Evolutionary conservation across 2,797 vertebrate species (phyloP).

Genomic region (Eospalax fontanierii): DNA sequence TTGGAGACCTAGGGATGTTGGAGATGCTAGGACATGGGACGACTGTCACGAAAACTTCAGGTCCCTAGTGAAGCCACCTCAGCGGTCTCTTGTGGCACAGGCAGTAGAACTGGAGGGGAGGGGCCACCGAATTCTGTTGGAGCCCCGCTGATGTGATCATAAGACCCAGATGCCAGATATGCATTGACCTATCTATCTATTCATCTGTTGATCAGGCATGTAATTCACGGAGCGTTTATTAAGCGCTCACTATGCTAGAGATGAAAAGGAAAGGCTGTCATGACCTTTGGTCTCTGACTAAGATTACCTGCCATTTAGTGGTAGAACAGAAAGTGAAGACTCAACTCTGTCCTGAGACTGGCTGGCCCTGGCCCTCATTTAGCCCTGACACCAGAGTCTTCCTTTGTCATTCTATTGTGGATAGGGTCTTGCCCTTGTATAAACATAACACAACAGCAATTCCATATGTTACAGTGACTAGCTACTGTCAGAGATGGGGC

Average conservation of each 20-base stretch:
- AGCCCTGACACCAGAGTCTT: fast-evolving
- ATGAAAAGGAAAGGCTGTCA: too few species aligned
- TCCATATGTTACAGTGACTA: neutral
- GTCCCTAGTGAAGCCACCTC: neutral
- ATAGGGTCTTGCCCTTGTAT: fast-evolving
- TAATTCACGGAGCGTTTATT: too few species aligned
- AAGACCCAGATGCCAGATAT: neutral
- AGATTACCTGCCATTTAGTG: neutral
- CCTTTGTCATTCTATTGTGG: fast-evolving
- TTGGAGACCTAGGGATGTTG: too few species aligned
- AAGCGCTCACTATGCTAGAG: too few species aligned
- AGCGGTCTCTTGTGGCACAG: neutral
- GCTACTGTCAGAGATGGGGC: neutral
- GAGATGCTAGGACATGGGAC: too few species aligned
- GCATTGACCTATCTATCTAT: fast-evolving
- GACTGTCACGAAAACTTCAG: neutral
- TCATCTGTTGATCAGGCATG: fast-evolving
- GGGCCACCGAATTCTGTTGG: too few species aligned
- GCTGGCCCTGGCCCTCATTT: neutral
- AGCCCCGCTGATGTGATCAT: too few species aligned
- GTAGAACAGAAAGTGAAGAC: fast-evolving
- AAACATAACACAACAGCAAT: too few species aligned
- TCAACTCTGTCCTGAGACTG: fast-evolving
- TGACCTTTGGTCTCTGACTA: too few species aligned
- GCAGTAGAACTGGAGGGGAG: neutral